A percentile compares a stretch with the other conserved stretches of the same genome.
Conservation (phyloP, 2,113 vertebrate species). For the Antechinus flavipes region DNA sequence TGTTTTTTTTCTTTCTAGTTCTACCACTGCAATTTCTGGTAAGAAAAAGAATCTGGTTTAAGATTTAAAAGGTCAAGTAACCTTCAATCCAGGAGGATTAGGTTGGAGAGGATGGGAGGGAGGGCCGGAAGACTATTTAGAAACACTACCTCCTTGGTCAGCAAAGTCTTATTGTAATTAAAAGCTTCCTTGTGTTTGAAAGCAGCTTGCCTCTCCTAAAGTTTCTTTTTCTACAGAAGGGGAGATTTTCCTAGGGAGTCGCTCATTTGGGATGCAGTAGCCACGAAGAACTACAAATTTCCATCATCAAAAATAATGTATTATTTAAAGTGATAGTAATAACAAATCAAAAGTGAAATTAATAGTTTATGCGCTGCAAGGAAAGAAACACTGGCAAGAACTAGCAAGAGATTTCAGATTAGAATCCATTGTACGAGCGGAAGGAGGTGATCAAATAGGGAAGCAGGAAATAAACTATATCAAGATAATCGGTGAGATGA, state of each 20-base stretch:
- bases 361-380: background rate
- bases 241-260: background rate
- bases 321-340: background rate
- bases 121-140: conserved; percentile 81
- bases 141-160: conserved; percentile 80
- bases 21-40: conserved; percentile 37
- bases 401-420: background rate
- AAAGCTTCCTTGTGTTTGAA: conserved; percentile 78
- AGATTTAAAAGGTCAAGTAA: conserved; percentile 80
- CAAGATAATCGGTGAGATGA: background rate
- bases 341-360: background rate
- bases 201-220: background rate
- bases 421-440: background rate
- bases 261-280: background rate
- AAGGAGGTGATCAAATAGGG: background rate
- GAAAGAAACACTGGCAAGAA: background rate
- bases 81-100: conserved; percentile 81
- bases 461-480: background rate
- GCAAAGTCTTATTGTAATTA: conserved; percentile 79
- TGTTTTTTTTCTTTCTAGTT: conserved; percentile 33
- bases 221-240: background rate
- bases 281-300: background rate
- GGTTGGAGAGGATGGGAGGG: conserved; percentile 70
- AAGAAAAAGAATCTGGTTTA: conserved; percentile 65
- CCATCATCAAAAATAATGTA: background rate